A percentile compares a stretch with the other conserved stretches of the same genome.
These are phyloP conservation scores for Yponomeuta evonymella DNA, from an alignment of 2,888 invertebrate genomes.

Conservation along the genomic window DNA sequence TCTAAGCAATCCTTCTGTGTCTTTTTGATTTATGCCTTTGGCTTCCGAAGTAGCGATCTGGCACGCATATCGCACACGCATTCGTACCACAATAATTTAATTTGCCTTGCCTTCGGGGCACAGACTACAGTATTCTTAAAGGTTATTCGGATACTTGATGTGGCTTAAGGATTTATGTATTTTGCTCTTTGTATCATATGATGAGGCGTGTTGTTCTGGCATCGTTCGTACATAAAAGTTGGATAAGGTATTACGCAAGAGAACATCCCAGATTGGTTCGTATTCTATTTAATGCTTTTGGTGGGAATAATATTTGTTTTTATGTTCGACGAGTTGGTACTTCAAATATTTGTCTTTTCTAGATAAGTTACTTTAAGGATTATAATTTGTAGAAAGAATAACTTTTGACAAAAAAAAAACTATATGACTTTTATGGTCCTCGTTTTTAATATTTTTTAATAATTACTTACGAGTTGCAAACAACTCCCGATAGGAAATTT, in stretches of 20 bases:
- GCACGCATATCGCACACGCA: slow-evolving; percentile 54
- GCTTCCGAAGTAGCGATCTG: slow-evolving; percentile 53
- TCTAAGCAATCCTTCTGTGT: neutral
- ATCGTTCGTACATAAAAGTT: neutral
- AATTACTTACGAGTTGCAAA: too few species aligned
- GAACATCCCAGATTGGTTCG: neutral
- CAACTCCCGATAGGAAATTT: too few species aligned
- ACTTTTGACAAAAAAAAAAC: too few species aligned
- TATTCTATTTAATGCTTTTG: too few species aligned
- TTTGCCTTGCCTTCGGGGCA: neutral
- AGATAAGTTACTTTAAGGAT: too few species aligned
- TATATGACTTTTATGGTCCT: too few species aligned
- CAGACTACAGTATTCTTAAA: neutral
- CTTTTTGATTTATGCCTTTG: slow-evolving; percentile 37
- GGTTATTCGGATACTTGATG: slow-evolving; percentile 3
- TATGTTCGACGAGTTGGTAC: too few species aligned
- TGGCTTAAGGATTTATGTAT: neutral
- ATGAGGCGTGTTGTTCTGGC: slow-evolving; percentile 2
- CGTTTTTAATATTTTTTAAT: too few species aligned
- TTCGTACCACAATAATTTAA: neutral
- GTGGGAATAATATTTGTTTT: too few species aligned
- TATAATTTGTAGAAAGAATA: too few species aligned
- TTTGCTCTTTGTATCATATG: neutral
- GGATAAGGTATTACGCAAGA: neutral
- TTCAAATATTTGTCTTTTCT: too few species aligned